Conservation (phyloP, 2,113 vertebrate species). For the Rhizomys pruinosus region DNA sequence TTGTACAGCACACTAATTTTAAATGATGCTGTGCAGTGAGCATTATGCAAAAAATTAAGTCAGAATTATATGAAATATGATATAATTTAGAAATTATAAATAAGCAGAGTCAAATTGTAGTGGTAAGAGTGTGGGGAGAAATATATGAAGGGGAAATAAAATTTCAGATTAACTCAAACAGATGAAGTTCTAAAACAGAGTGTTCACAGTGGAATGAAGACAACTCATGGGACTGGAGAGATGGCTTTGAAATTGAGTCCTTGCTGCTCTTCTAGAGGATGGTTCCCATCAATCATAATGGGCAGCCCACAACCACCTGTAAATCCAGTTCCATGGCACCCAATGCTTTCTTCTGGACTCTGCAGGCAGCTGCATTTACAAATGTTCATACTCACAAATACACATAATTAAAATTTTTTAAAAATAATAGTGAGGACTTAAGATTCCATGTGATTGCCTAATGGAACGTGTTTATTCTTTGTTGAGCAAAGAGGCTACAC, state of each 20-base stretch:
- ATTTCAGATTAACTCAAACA: not conserved
- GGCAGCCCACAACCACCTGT: not conserved
- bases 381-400: not conserved
- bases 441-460: not conserved
- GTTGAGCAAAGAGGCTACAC: not conserved
- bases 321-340: not conserved
- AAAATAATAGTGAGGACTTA: not conserved
- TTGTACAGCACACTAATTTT: not conserved
- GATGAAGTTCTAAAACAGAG: not conserved
- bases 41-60: not conserved
- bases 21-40: not conserved
- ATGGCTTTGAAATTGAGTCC: not conserved
- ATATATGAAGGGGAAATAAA: not conserved
- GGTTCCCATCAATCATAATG: not conserved
- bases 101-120: not conserved
- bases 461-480: not conserved
- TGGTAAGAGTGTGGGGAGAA: not conserved
- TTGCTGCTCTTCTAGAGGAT: not conserved
- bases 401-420: not conserved
- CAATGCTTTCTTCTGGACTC: not conserved
- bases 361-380: not conserved
- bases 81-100: conserved; percentile 18
- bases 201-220: not conserved
- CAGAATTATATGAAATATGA: not conserved
- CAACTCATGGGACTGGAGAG: not conserved